phyloP scores from a whole-genome alignment of 2,113 vertebrate species.

The Pagrus major region DNA sequence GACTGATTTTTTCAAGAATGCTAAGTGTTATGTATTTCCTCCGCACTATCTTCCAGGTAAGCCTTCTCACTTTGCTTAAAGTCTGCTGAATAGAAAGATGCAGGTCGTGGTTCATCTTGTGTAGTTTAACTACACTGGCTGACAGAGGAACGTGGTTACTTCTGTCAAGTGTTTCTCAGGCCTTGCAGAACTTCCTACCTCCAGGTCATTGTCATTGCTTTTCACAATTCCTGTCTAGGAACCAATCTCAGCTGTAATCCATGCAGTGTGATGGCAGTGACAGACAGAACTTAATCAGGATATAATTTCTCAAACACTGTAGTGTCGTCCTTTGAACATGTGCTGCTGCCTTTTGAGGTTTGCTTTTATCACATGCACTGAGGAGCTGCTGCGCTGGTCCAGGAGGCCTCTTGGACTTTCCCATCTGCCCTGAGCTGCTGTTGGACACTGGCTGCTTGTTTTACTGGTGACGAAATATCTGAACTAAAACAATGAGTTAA shows the following conservation, averaged over 20 bases:
- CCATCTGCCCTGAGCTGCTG: not conserved
- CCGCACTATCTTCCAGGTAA: constrained; percentile 91
- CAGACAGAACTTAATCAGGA: not conserved
- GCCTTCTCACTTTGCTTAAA: constrained; percentile 48
- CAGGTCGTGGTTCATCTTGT: not conserved
- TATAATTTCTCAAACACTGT: not conserved
- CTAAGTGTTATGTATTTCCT: constrained; percentile 89
- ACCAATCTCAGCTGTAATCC: not conserved
- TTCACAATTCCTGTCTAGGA: not conserved
- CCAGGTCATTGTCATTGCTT: too few species aligned
- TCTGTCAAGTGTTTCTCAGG: not conserved
- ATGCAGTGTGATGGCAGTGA: not conserved
- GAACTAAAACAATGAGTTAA: not conserved
- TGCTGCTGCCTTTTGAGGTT: not conserved
- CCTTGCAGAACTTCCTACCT: not conserved
- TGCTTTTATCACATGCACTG: not conserved
- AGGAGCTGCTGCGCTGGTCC: not conserved
- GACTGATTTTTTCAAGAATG: constrained; percentile 81
- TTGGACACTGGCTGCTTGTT: not conserved
- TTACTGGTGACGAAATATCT: not conserved
- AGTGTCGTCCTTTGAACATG: not conserved
- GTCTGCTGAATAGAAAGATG: constrained; percentile 31
- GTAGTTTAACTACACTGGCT: not conserved
- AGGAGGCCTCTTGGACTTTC: not conserved
- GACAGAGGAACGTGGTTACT: not conserved